Base-by-base conservation (phyloP, 1,140 invertebrate species). In the Antheraea mylitta region DNA sequence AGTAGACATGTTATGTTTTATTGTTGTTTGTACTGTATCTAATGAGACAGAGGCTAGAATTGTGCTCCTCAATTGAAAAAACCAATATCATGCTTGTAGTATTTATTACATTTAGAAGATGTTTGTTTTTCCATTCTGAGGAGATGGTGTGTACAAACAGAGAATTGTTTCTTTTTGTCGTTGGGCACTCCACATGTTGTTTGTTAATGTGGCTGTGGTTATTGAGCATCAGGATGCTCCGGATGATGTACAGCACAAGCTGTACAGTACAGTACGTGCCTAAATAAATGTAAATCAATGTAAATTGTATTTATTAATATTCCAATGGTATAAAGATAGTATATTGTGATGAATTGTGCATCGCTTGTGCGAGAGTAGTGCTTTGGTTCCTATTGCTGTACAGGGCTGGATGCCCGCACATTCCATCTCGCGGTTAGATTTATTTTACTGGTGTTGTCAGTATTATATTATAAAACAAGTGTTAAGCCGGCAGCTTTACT, bases 401-500 rank as follows among this genome's bases (percentile, higher is more conserved):
- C 69, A 68, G 73, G 80, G 83, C 80, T 71, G 62, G 63, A 70
- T 68, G 78, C 79, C 81, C 77, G 80, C 86, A 91, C 89, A 90
- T 90, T 92, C 89, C 89, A 89, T 86, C 86, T 76, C 75, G 80
- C 74, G 83, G 80, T 88, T 85, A 86, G 83, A 84, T 74, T 86
- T 58, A 81, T 90, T 86, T 86, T 87, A 87, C 86, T 90, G 86
- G 85, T 90, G 84, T 88, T 90, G 84, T 88, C 90, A 92, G 90
- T 92, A 92, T 92, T 92, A 92, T 90, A 87, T 87, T 89, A 87
- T 92, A 92, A 90, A 87, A 88, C 84, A 68, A 85, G 79, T 89
- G 80, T 89, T 89, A 90, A 90, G 86, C 87, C 77, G 85, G 85
- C 89, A 90, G 88, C 90, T 92, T 92, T 92, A 92, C 86, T 89